Evolutionary conservation across 2,113 vertebrate species (phyloP).

Genomic region (Aix galericulata): DNA sequence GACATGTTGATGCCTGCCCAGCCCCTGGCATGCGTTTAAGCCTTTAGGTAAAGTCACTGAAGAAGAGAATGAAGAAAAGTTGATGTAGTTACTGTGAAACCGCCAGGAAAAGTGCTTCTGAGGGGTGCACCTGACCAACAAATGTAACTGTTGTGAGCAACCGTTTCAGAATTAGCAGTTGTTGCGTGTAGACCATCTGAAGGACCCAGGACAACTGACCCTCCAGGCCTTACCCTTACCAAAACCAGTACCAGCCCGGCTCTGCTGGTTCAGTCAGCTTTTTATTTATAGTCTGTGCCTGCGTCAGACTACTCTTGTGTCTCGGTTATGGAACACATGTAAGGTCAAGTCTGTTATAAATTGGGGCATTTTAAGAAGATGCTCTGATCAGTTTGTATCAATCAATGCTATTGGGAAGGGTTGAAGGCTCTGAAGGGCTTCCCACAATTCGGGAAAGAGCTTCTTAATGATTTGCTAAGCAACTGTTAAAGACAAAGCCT

Average conservation of each 20-base stretch:
- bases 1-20: fast-evolving
- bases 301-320: not conserved
- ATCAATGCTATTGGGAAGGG: not conserved
- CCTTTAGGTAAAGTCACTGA: not conserved
- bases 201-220: not conserved
- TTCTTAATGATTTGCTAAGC: not conserved
- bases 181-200: fast-evolving
- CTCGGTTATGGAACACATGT: not conserved
- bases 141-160: not conserved
- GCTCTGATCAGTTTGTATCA: fast-evolving
- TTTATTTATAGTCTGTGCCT: not conserved
- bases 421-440: not conserved
- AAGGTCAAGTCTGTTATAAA: not conserved
- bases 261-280: not conserved
- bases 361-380: not conserved
- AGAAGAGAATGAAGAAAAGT: not conserved
- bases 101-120: not conserved
- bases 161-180: not conserved
- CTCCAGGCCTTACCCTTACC: not conserved
- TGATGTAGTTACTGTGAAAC: not conserved
- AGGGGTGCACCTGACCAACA: not conserved
- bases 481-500: not conserved
- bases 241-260: not conserved
- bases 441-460: not conserved
- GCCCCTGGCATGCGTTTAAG: not conserved